phyloP scores from a whole-genome alignment of 2,797 vertebrate genomes.

The Paguma larvata region DNA sequence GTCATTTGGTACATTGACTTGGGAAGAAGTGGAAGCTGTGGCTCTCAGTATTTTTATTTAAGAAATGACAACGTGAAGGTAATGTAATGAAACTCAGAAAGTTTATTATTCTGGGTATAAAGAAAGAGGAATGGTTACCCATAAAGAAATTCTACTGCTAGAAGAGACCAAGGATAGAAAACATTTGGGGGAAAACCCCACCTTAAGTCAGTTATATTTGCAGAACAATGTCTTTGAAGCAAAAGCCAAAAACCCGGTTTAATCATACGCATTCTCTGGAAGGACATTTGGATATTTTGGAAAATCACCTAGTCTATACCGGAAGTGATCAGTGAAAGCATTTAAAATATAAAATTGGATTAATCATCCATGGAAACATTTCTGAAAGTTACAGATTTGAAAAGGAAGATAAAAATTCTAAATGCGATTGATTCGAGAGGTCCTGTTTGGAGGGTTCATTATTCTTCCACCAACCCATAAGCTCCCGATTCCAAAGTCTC shows the following conservation, averaged over 20 bases:
- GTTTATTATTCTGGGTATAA: background rate
- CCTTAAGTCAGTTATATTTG: background rate
- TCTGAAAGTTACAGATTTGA: background rate
- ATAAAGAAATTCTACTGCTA: background rate
- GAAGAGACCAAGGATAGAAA: background rate
- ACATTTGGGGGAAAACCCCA: background rate
- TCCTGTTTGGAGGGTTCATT: background rate
- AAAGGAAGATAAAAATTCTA: background rate
- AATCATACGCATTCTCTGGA: background rate
- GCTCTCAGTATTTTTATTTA: too few relatives aligned
- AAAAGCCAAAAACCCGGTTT: background rate
- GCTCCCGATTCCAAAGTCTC: background rate
- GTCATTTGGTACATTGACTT: background rate
- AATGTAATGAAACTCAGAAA: background rate
- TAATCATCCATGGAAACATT: background rate
- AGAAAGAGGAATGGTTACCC: background rate
- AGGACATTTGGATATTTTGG: background rate
- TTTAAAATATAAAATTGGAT: background rate
- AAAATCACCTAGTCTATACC: background rate
- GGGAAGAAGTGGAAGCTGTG: background rate
- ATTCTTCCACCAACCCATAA: background rate
- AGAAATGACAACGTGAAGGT: background rate
- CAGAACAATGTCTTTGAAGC: background rate
- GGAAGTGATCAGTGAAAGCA: background rate
- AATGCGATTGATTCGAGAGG: background rate